Percentiles rank a stretch among this genome's conserved stretches.
Conservation (phyloP, 2,888 invertebrate species). For the Nemapogon koenigi region DNA sequence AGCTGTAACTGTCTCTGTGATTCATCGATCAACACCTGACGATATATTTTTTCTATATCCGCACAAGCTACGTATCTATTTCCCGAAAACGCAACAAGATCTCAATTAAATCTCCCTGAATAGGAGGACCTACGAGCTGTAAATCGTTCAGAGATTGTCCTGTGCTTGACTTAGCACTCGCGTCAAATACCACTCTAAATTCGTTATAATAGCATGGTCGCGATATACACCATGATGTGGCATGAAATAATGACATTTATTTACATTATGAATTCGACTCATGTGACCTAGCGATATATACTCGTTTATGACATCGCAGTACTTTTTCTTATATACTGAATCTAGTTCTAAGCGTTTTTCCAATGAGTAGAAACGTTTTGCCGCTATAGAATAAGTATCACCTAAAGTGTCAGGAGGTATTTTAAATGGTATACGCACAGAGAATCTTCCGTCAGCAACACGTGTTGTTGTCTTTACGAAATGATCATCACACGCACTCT, state of each 20-base stretch:
- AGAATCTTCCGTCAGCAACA: slow-evolving; percentile 15
- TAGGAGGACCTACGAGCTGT: slow-evolving; percentile 4
- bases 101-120: slow-evolving; percentile 5
- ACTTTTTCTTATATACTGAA: slow-evolving; percentile 13
- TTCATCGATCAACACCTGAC: slow-evolving; percentile 11
- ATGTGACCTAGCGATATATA: slow-evolving; percentile 16
- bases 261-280: slow-evolving; percentile 8
- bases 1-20: slow-evolving; percentile 12
- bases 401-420: slow-evolving; percentile 15
- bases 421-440: slow-evolving; percentile 16
- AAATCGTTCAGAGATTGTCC: slow-evolving; percentile 10
- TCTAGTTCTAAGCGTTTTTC: slow-evolving; percentile 13
- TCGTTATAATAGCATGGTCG: slow-evolving; percentile 11
- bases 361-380: slow-evolving; percentile 14
- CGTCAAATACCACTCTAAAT: slow-evolving; percentile 13
- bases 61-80: slow-evolving; percentile 11
- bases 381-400: slow-evolving; percentile 14
- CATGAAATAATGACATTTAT: too few species aligned
- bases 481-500: slow-evolving; percentile 14
- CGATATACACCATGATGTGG: slow-evolving; percentile 14
- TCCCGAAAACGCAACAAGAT: slow-evolving; percentile 11
- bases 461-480: slow-evolving; percentile 15
- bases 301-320: slow-evolving; percentile 15
- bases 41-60: slow-evolving; percentile 14
- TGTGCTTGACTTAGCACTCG: slow-evolving; percentile 4